Base-by-base conservation (phyloP, 2,888 invertebrate species). In the Drosophila yooni region DNA sequence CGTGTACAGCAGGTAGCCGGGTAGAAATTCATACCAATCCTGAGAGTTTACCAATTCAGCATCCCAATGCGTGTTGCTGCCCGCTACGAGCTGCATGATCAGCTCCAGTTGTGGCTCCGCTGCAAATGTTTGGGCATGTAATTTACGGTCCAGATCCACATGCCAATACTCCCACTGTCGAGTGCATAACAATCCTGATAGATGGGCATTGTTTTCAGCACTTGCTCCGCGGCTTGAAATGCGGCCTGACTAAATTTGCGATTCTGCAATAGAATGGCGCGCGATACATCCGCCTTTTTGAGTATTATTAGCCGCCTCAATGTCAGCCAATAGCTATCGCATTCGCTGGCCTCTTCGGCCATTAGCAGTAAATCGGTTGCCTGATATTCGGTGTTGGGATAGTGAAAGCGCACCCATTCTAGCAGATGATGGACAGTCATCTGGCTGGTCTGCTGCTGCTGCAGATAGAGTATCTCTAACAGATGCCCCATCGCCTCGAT, bases 401-500 rank as follows among this genome's bases (percentile, higher is more conserved):
- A 98, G 93, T 98, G 98, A 92, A 93, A 93, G 3, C 93, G 94
- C 1, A 98, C 95, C 99, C 99, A 99, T 89, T 98, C 97, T 38
- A 98, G 93, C 33, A 99, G 92, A 90, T 96, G 96, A 0, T 96
- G 96, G 64, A 98, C 94, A 0, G 98, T 95, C 18, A 96, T 94
- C 83, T 96, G 97, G 97, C 94, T 75, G 18, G 54, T 36, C 95
- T 95, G 91, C 97, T 97, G 83, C 29, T 72, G 67, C 98, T 97
- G 81, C 50, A 99, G 95, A 88, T 96, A 97, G 25, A 99, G 94
- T 76, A 99, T 97, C 94, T 99, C 98, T 91, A 97, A 97, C 57
- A 99, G 94, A 94, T 98, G 98, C 98, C 98, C 98, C 58, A 98
- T 95, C 31, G 84, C 98, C 97, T 98, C 98, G 50, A 98, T 95